These are phyloP conservation scores for Muscicapa comitata DNA, from an alignment of 2,797 vertebrate genomes.

Conservation along the genomic window DNA sequence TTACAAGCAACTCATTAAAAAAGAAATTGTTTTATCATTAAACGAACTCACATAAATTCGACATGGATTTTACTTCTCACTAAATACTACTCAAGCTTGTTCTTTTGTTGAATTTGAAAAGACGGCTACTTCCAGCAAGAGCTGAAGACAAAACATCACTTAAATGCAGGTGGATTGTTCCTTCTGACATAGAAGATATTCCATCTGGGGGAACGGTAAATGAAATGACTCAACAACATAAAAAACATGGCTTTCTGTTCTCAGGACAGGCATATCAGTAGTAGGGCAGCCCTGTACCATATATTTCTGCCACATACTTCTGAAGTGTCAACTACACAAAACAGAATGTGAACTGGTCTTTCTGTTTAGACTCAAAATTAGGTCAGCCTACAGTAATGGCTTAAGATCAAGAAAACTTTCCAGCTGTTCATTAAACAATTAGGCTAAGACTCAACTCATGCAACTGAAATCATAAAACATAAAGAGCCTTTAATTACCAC, in stretches of 20 bases:
- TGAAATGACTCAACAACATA: not conserved
- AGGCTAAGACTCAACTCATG: constrained; percentile 2
- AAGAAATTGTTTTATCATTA: constrained; percentile 5
- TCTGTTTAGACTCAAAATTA: constrained; percentile 15
- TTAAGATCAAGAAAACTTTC: constrained; percentile 49
- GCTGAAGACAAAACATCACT: not conserved
- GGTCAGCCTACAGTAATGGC: not conserved
- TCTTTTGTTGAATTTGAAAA: not conserved
- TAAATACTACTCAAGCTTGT: not conserved
- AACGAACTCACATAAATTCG: constrained; percentile 1
- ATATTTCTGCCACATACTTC: not conserved
- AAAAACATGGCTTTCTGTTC: not conserved
- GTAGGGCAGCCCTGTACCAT: not conserved
- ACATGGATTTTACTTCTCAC: constrained; percentile 1
- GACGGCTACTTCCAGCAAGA: not conserved
- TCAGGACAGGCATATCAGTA: not conserved
- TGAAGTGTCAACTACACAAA: constrained; percentile 15
- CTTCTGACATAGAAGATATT: not conserved
- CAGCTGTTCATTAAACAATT: constrained; percentile 40
- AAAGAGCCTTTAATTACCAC: constrained; percentile 27
- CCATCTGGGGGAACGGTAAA: not conserved
- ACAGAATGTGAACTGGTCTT: not conserved
- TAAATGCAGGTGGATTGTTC: not conserved
- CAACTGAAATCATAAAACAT: constrained; percentile 38
- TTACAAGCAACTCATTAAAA: constrained; percentile 31